phyloP scores from a whole-genome alignment of 1,140 invertebrate genomes.

The Conus ventricosus region DNA sequence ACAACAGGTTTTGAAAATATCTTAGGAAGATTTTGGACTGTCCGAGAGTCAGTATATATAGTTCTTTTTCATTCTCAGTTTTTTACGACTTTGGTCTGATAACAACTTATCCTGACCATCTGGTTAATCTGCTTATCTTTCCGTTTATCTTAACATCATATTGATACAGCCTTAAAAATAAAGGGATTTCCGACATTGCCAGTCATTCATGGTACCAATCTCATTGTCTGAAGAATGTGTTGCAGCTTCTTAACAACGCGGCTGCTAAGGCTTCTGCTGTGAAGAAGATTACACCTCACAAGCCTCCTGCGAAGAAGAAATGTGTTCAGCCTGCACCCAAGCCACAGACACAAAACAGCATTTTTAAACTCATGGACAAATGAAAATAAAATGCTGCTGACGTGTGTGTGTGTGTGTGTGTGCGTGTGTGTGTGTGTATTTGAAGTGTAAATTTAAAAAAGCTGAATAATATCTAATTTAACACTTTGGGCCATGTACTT shows the following conservation, averaged over 20 bases:
- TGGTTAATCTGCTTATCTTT: too few species aligned
- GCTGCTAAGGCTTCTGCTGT: background rate
- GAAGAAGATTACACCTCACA: constrained; percentile 32
- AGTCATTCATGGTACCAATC: background rate
- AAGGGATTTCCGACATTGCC: too few species aligned
- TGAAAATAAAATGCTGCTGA: background rate
- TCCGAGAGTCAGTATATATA: too few species aligned
- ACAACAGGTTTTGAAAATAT: too few species aligned
- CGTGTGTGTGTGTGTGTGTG: background rate
- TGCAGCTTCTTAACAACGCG: constrained; percentile 10
- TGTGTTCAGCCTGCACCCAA: constrained; percentile 5
- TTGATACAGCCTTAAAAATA: too few species aligned
- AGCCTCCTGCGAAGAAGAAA: constrained; percentile 40
- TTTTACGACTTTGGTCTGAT: too few species aligned
- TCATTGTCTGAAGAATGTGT: constrained; percentile 13
- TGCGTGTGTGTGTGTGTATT: too few species aligned
- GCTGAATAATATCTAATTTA: background rate
- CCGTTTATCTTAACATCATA: too few species aligned
- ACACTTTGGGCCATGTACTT: background rate
- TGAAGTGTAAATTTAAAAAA: background rate
- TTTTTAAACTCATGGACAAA: constrained; percentile 28
- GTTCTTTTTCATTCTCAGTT: too few species aligned
- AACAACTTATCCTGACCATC: too few species aligned
- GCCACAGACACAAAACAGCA: constrained; percentile 18
- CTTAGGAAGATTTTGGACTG: too few species aligned